These are phyloP conservation scores for Octopus bimaculoides DNA, from an alignment of 1,140 invertebrate species.

Conservation along the genomic window DNA sequence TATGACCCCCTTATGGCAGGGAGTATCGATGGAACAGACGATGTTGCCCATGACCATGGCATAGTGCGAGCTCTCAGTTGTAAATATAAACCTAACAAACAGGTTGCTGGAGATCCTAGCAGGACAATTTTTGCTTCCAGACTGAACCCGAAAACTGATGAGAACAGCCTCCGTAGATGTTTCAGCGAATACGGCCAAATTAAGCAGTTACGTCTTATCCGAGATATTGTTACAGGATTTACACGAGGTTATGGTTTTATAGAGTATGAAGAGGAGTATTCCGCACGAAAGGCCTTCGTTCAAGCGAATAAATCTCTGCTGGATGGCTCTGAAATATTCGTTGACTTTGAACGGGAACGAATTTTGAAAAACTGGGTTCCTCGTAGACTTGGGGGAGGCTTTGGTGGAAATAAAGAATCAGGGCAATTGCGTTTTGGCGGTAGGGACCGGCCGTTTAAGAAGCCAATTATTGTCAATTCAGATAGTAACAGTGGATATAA, in stretches of 20 bases:
- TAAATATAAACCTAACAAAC: slow-evolving; percentile 66
- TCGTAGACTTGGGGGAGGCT: slow-evolving; percentile 79
- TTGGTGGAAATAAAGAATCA: slow-evolving; percentile 83
- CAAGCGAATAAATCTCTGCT: slow-evolving; percentile 67
- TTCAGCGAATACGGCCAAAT: slow-evolving; percentile 61
- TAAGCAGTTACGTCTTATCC: slow-evolving; percentile 68
- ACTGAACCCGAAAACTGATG: slow-evolving; percentile 71
- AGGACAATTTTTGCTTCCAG: slow-evolving; percentile 78
- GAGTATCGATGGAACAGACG: slow-evolving; percentile 83
- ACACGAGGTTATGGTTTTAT: slow-evolving; percentile 84
- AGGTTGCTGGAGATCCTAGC: slow-evolving; percentile 64
- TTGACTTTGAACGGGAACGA: slow-evolving; percentile 63
- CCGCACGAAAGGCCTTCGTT: slow-evolving; percentile 65
- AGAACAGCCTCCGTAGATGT: slow-evolving; percentile 56
- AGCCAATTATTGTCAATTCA: slow-evolving; percentile 33
- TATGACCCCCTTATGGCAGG: slow-evolving; percentile 65
- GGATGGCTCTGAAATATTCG: slow-evolving; percentile 63
- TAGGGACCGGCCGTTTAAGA: slow-evolving; percentile 67
- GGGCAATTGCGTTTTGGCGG: slow-evolving; percentile 86
- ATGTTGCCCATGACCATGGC: slow-evolving; percentile 76
- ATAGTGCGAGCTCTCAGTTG: slow-evolving; percentile 71
- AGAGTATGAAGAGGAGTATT: slow-evolving; percentile 69
- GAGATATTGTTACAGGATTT: slow-evolving; percentile 78
- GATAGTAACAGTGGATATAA: not conserved
- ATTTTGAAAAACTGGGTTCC: slow-evolving; percentile 77